Percentiles rank a stretch among this genome's conserved stretches.
Conservation (phyloP, 2,797 vertebrate species). For the Buceros bicornis region DNA sequence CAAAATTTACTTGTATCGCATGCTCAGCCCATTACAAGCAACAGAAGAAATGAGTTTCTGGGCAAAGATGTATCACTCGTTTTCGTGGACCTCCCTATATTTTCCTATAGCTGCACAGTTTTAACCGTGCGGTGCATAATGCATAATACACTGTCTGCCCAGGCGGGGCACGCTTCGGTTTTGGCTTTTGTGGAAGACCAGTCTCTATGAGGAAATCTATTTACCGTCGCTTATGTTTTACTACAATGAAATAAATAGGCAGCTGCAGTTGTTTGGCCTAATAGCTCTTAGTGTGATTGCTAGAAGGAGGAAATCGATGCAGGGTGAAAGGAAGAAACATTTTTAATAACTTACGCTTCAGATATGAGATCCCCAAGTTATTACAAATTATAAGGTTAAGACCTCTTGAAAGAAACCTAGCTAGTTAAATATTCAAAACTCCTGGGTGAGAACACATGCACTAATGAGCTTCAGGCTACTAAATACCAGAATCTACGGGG, state of each 20-base stretch:
- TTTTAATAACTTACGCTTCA: slow-evolving; percentile 72
- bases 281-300: slow-evolving; percentile 62
- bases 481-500: slow-evolving; percentile 64
- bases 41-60: slow-evolving; percentile 78
- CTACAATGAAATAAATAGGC: slow-evolving; percentile 72
- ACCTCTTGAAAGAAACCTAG: slow-evolving; percentile 78
- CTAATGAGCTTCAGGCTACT: slow-evolving; percentile 81
- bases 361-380: slow-evolving; percentile 77
- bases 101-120: slow-evolving; percentile 1
- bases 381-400: slow-evolving; percentile 84
- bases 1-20: slow-evolving; percentile 85
- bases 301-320: slow-evolving; percentile 75
- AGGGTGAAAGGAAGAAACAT: slow-evolving; percentile 67
- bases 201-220: slow-evolving; percentile 72
- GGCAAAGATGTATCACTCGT: slow-evolving; percentile 9
- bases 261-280: slow-evolving; percentile 61
- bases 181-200: slow-evolving; percentile 57
- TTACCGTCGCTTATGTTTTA: slow-evolving; percentile 74
- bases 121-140: background rate
- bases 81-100: slow-evolving; percentile 7
- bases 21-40: slow-evolving; percentile 88
- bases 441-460: slow-evolving; percentile 73
- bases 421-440: slow-evolving; percentile 85
- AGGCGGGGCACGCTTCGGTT: slow-evolving; percentile 3
- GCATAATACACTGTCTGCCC: background rate